phyloP scores from a whole-genome alignment of 2,113 vertebrate species.

The Odontesthes bonariensis region DNA sequence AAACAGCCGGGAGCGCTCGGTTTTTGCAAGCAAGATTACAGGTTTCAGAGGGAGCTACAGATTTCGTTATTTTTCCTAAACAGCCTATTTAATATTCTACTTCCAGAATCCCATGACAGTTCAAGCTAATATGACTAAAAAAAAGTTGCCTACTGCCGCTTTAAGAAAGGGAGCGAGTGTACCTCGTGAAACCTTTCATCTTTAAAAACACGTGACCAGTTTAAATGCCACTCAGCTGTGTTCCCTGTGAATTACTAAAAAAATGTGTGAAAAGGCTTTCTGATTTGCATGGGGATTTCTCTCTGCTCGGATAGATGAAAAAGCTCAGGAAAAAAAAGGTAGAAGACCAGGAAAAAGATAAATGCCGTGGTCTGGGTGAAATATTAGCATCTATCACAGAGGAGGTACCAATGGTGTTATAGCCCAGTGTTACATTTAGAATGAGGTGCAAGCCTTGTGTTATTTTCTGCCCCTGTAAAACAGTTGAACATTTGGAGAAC shows the following conservation, averaged over 20 bases:
- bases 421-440: no score
- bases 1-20: no score
- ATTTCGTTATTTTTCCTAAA: no score
- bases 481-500: neutral
- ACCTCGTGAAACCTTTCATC: slow-evolving; percentile 8
- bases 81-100: no score
- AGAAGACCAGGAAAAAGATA: neutral
- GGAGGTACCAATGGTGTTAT: no score
- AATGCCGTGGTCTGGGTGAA: neutral
- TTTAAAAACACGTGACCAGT: slow-evolving; percentile 15
- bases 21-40: no score
- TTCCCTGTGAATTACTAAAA: slow-evolving; percentile 10
- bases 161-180: no score
- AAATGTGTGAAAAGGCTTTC: slow-evolving; percentile 10
- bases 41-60: no score
- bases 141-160: no score
- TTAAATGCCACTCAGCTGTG: slow-evolving; percentile 27
- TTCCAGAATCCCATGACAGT: no score
- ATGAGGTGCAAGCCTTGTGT: neutral
- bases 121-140: no score
- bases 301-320: slow-evolving; percentile 14
- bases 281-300: slow-evolving; percentile 23
- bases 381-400: neutral
- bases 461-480: neutral
- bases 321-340: neutral